These are phyloP conservation scores for Eulemur rufifrons DNA, from an alignment of 2,113 vertebrate species.

Conservation along the genomic window DNA sequence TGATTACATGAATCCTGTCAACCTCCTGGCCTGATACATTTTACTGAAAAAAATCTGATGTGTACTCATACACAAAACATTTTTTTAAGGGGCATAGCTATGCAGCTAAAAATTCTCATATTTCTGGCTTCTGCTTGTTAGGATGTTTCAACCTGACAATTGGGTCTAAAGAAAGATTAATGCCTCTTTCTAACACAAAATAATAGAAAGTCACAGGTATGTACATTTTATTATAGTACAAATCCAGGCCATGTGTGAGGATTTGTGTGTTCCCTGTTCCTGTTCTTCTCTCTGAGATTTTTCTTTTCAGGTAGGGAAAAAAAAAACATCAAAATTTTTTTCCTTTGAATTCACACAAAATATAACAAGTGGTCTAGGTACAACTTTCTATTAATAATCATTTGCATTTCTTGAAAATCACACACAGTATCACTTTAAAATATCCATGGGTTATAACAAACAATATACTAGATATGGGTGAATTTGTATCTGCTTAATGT, in stretches of 20 bases:
- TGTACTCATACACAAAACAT: not conserved
- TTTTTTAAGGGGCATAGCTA: not conserved
- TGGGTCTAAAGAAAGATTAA: not conserved
- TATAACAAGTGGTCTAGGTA: not conserved
- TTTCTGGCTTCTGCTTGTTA: not conserved
- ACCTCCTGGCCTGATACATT: not conserved
- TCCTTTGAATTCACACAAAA: conserved; percentile 11
- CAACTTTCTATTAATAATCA: not conserved
- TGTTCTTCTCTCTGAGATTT: not conserved
- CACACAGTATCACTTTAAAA: not conserved
- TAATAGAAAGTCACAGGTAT: not conserved
- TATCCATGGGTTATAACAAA: not conserved
- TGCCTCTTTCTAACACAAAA: not conserved
- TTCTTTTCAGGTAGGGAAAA: not conserved
- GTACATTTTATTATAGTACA: not conserved
- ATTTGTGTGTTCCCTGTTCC: not conserved
- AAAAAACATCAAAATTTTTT: not conserved
- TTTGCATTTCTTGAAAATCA: not conserved
- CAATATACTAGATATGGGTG: not conserved
- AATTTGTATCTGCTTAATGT: not conserved
- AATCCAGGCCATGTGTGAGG: not conserved
- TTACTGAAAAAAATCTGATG: conserved; percentile 5
- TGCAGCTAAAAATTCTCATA: not conserved
- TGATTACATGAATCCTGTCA: conserved; percentile 44
- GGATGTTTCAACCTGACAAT: not conserved